These are phyloP conservation scores for Alviniconcha strummeri DNA, from an alignment of 2,888 invertebrate species.

Conservation along the genomic window DNA sequence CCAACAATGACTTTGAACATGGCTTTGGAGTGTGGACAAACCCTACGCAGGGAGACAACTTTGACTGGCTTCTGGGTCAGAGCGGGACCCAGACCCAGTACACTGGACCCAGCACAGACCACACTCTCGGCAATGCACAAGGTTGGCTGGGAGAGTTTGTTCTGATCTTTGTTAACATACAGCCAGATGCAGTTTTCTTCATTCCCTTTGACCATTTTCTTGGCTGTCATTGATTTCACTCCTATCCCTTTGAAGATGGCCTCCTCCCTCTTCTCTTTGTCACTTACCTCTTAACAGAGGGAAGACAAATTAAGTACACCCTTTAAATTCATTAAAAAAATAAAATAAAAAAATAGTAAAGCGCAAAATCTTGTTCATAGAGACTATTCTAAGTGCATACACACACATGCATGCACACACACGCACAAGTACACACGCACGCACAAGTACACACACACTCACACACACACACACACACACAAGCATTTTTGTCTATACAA, in stretches of 20 bases:
- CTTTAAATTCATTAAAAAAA: too few species aligned
- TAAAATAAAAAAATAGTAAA: too few species aligned
- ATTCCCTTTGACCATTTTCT: too few species aligned
- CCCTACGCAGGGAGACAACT: constrained; percentile 53
- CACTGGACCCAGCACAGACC: constrained; percentile 61
- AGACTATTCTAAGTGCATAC: background rate
- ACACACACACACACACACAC: background rate
- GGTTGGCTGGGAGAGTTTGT: constrained; percentile 38
- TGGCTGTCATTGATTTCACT: too few species aligned
- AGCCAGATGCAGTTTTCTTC: too few species aligned
- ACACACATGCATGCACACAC: background rate
- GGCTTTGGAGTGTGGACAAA: constrained; percentile 64
- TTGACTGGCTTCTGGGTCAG: constrained; percentile 65
- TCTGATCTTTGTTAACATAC: background rate
- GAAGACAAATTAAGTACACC: too few species aligned
- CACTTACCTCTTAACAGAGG: too few species aligned
- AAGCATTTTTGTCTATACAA: too few species aligned
- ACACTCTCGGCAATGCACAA: constrained; percentile 51
- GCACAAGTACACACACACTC: background rate
- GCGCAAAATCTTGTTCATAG: too few species aligned
- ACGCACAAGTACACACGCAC: background rate
- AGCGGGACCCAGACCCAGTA: constrained; percentile 50
- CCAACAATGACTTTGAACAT: constrained; percentile 66
- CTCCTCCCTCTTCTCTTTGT: too few species aligned
- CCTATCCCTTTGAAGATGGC: too few species aligned